A percentile compares a stretch with the other conserved stretches of the same genome.
Evolutionary conservation across 1,140 invertebrate genomes (phyloP).

Genomic region (Agrilus planipennis): DNA sequence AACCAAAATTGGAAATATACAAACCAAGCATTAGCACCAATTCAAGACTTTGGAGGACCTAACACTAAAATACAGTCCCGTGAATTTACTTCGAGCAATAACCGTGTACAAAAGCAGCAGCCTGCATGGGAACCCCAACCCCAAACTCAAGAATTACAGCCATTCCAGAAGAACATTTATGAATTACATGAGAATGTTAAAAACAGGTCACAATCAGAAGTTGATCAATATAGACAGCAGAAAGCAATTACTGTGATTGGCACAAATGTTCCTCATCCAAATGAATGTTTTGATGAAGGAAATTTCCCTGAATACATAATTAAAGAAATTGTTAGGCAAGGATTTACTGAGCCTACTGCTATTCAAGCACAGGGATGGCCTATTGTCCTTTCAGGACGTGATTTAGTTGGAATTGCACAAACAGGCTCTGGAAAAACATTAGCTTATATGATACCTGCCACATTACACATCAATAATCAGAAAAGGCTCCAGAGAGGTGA

Average conservation of each 20-base stretch:
- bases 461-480: conserved; percentile 64
- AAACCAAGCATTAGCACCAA: conserved; percentile 32
- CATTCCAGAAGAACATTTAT: conserved; percentile 90
- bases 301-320: conserved; percentile 77
- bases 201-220: conserved; percentile 56
- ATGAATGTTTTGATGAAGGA: conserved; percentile 78
- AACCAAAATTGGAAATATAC: conserved; percentile 36
- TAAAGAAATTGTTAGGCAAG: conserved; percentile 67
- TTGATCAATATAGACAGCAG: conserved; percentile 55
- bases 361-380: conserved; percentile 72
- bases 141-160: conserved; percentile 43
- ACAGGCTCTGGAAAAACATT: conserved; percentile 87
- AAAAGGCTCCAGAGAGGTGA: conserved; percentile 61
- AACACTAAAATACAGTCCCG: conserved; percentile 45
- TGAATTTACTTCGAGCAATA: too few relatives aligned
- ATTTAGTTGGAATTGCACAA: conserved; percentile 92
- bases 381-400: conserved; percentile 79
- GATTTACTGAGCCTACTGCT: conserved; percentile 65
- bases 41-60: conserved; percentile 43
- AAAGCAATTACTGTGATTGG: conserved; percentile 84
- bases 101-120: conserved; percentile 16
- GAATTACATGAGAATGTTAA: conserved; percentile 67
- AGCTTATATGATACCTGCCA: conserved; percentile 72
- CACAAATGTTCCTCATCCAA: conserved; percentile 70
- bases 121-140: conserved; percentile 21